Conservation (phyloP, 37 sponge, comb jelly and placozoan genomes). For the Aplysina aerophoba region DNA sequence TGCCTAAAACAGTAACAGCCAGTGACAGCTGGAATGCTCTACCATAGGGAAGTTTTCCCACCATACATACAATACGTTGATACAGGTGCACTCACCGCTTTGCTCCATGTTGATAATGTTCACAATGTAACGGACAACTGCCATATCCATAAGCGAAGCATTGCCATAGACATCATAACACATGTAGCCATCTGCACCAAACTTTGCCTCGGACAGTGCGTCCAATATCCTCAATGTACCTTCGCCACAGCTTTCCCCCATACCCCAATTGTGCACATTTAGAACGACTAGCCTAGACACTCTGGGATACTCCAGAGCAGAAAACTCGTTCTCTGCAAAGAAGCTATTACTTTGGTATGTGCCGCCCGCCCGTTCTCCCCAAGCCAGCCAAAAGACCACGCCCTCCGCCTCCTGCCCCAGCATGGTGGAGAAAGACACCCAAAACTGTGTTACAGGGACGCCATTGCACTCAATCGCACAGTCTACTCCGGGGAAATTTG, state of each 20-base stretch:
- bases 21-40: no score
- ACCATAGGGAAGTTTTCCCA: no score
- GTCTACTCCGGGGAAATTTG: slow-evolving; percentile 8
- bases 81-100: no score
- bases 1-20: no score
- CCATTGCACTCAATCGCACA: slow-evolving; percentile 18
- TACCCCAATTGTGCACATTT: slow-evolving; percentile 14
- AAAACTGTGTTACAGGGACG: slow-evolving; percentile 27
- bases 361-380: slow-evolving; percentile 36
- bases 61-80: no score
- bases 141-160: background rate
- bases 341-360: slow-evolving; percentile 27
- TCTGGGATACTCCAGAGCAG: slow-evolving; percentile 5
- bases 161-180: slow-evolving; percentile 1
- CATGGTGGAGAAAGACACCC: slow-evolving; percentile 34
- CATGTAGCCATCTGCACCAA: background rate
- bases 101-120: no score
- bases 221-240: background rate
- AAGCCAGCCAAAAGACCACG: slow-evolving; percentile 33
- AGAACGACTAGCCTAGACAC: slow-evolving; percentile 46
- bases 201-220: background rate
- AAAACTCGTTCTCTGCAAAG: slow-evolving; percentile 34
- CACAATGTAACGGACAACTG: no score
- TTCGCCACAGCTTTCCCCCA: slow-evolving; percentile 26
- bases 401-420: slow-evolving; percentile 43